Evolutionary conservation across 2,113 vertebrate species (phyloP).

Genomic region (Callorhinus ursinus): DNA sequence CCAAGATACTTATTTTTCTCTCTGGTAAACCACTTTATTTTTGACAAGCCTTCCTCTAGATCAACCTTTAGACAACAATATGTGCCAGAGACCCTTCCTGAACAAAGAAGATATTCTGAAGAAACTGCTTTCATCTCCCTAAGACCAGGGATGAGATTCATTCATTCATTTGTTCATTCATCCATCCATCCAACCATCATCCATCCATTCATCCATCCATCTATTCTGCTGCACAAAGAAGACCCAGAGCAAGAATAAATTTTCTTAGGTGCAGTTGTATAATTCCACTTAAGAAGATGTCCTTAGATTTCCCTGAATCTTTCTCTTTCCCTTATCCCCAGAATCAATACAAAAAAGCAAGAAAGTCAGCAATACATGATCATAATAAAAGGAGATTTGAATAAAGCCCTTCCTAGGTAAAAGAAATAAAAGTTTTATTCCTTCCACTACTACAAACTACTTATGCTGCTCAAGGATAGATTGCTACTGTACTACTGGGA

Average conservation of each 20-base stretch:
- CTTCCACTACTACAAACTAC: neutral
- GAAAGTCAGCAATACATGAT: neutral
- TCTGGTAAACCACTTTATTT: neutral
- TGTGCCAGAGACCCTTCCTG: neutral
- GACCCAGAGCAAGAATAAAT: neutral
- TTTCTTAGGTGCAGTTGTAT: neutral
- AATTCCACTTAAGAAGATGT: neutral
- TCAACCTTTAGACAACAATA: neutral
- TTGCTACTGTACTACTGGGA: neutral
- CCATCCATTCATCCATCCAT: no score
- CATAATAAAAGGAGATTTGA: constrained; percentile 32
- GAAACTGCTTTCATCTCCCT: neutral
- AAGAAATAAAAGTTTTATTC: neutral
- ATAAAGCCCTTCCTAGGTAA: neutral
- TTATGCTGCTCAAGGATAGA: neutral
- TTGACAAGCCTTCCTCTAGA: neutral
- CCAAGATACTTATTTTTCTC: neutral
- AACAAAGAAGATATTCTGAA: neutral
- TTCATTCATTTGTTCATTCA: neutral
- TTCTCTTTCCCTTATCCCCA: neutral
- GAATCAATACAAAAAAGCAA: neutral
- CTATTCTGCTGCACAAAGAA: neutral
- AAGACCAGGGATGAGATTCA: neutral
- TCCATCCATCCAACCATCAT: neutral
- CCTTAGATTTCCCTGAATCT: neutral